These are phyloP conservation scores for Ferrisia virgata DNA, from an alignment of 2,888 invertebrate genomes.

Conservation along the genomic window DNA sequence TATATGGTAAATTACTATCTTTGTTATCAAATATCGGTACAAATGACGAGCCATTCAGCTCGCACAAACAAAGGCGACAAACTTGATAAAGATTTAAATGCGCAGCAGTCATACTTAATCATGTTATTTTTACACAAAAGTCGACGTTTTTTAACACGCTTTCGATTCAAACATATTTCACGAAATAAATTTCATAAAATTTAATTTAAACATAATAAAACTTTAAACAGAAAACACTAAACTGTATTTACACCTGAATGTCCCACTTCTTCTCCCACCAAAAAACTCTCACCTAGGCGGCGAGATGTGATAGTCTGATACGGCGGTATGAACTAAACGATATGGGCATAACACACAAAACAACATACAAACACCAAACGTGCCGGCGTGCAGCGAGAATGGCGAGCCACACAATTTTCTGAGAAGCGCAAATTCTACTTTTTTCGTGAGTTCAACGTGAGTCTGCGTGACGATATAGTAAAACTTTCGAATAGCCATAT, in stretches of 20 bases:
- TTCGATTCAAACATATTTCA: conserved; percentile 33
- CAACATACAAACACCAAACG: not conserved
- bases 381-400: not conserved
- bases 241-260: conserved; percentile 46
- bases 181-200: not conserved
- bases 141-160: conserved; percentile 1
- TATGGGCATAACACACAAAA: not conserved
- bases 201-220: conserved; percentile 12
- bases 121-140: conserved; percentile 35
- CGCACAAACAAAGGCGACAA: conserved; percentile 46
- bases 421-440: not conserved
- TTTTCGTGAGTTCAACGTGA: not conserved
- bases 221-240: conserved; percentile 44
- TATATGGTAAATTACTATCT: conserved; percentile 39
- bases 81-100: conserved; percentile 45
- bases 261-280: conserved; percentile 46
- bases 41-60: conserved; percentile 44
- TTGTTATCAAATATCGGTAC: conserved; percentile 46
- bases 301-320: conserved; percentile 46
- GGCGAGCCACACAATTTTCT: not conserved
- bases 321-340: conserved; percentile 31
- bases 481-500: too few species aligned
- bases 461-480: too few species aligned
- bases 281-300: conserved; percentile 44
- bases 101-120: conserved; percentile 45